A percentile compares a stretch with the other conserved stretches of the same genome.
Conservation (phyloP, 2,888 invertebrate genomes). For the Dysmachus trigonus region DNA sequence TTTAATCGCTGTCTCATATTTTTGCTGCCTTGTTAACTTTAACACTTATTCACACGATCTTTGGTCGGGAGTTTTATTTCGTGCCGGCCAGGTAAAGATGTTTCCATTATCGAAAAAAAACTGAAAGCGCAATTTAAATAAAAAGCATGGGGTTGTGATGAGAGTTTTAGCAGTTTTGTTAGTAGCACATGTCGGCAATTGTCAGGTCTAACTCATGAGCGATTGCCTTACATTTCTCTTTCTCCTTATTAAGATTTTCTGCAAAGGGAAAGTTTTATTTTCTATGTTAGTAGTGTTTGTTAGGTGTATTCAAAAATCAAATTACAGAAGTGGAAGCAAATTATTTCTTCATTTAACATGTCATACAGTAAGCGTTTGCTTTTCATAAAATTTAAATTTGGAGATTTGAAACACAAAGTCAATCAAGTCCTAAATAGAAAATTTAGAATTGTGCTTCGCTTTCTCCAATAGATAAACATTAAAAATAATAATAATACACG, state of each 20-base stretch:
- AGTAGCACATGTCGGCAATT: slow-evolving; percentile 82
- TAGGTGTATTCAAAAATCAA: not conserved
- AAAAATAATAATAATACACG: too few relatives aligned
- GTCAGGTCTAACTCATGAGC: slow-evolving; percentile 98
- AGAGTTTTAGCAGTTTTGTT: slow-evolving; percentile 6
- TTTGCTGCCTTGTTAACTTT: not conserved
- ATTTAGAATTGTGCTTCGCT: too few relatives aligned
- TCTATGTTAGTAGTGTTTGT: slow-evolving; percentile 39
- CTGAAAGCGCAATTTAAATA: not conserved
- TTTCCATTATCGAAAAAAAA: not conserved
- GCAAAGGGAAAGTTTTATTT: slow-evolving; percentile 61
- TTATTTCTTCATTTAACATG: not conserved
- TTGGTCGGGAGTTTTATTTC: not conserved
- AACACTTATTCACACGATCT: not conserved
- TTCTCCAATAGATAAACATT: too few relatives aligned
- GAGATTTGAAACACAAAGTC: too few relatives aligned
- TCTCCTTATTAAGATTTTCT: slow-evolving; percentile 90
- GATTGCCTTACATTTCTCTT: slow-evolving; percentile 97
- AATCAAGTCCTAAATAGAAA: too few relatives aligned
- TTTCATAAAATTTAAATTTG: too few relatives aligned
- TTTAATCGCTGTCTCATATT: not conserved
- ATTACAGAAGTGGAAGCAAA: not conserved
- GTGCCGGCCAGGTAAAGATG: not conserved
- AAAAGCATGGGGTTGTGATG: not conserved
- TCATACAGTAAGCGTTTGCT: too few relatives aligned